These are phyloP conservation scores for Podabrus alpinus DNA, from an alignment of 2,888 invertebrate species.

Conservation along the genomic window DNA sequence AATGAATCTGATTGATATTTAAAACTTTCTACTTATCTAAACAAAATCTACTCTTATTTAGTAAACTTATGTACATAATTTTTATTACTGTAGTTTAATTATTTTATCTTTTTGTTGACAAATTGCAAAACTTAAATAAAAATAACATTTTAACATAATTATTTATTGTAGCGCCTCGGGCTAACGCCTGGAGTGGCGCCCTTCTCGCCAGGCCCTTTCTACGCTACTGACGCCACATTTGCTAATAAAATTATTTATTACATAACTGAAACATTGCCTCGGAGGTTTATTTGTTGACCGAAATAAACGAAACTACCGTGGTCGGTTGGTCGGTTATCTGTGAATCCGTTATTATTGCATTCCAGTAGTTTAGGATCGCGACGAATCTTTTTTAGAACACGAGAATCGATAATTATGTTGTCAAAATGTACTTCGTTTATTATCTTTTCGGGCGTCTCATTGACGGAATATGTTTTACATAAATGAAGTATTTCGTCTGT, in stretches of 20 bases:
- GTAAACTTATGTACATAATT: too few species aligned
- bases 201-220: background rate
- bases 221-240: background rate
- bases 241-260: background rate
- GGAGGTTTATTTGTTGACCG: background rate
- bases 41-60: too few species aligned
- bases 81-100: too few species aligned
- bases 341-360: conserved; percentile 1
- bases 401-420: background rate
- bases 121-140: too few species aligned
- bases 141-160: too few species aligned
- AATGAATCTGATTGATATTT: too few species aligned
- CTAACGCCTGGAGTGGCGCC: too few species aligned
- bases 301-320: background rate
- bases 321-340: background rate
- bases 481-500: background rate
- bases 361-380: background rate
- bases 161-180: too few species aligned
- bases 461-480: background rate
- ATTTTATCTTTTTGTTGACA: too few species aligned
- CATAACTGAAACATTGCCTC: conserved; percentile 1
- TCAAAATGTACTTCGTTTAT: background rate
- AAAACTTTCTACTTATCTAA: too few species aligned
- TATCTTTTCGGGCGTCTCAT: background rate
- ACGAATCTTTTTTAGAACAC: background rate